A percentile compares a stretch with the other conserved stretches of the same genome.
These are phyloP conservation scores for Schizaphis graminum DNA, from an alignment of 2,888 invertebrate species.

Conservation along the genomic window DNA sequence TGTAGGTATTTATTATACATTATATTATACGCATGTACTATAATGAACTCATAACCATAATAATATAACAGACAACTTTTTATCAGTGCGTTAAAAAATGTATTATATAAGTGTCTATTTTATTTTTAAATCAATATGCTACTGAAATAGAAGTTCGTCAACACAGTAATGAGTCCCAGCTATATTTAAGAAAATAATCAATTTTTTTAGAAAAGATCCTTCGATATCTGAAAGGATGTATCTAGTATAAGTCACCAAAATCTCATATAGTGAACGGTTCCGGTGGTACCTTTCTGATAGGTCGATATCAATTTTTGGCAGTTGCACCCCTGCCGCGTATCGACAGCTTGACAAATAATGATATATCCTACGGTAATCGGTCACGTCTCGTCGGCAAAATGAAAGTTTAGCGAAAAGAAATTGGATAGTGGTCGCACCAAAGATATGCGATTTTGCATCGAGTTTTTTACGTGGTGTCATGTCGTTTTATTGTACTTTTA, in stretches of 20 bases:
- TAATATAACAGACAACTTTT: not conserved
- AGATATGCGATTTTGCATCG: not conserved
- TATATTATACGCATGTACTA: not conserved
- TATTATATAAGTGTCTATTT: not conserved
- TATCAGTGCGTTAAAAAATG: not conserved
- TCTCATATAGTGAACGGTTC: not conserved
- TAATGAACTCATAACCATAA: not conserved
- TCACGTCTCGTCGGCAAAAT: conserved; percentile 53
- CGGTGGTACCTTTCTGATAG: not conserved
- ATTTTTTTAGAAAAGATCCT: not conserved
- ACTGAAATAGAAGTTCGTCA: not conserved
- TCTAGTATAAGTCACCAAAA: not conserved
- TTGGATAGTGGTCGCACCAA: not conserved
- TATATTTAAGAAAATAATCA: not conserved
- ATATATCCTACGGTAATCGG: conserved; percentile 55
- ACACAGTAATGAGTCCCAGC: not conserved
- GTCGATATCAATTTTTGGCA: conserved; percentile 55
- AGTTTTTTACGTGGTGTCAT: not conserved
- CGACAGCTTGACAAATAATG: conserved; percentile 61
- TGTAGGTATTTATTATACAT: conserved; percentile 14
- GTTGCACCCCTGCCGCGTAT: not conserved
- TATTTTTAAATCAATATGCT: not conserved
- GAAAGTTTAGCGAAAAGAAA: conserved; percentile 48
- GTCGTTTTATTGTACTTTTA: not conserved
- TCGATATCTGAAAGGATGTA: not conserved